These are phyloP conservation scores for Paratilapia polleni DNA, from an alignment of 2,113 vertebrate species.

Conservation along the genomic window DNA sequence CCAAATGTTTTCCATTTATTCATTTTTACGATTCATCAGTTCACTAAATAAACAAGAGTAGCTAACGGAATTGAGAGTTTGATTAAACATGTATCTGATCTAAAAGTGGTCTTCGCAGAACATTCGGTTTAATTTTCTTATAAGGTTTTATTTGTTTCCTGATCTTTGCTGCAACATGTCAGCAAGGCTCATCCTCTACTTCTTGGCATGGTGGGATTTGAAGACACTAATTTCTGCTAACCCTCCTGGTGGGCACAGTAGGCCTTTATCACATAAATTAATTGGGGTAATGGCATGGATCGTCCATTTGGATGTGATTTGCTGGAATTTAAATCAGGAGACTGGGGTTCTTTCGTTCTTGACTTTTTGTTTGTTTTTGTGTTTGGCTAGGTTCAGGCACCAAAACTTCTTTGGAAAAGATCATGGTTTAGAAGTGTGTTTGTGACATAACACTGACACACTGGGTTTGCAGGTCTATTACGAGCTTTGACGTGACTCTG, in stretches of 20 bases:
- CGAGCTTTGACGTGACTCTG: neutral
- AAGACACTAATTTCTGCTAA: neutral
- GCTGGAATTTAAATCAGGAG: too few species aligned
- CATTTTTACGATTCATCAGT: neutral
- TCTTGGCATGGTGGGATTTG: neutral
- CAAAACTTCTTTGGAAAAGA: neutral
- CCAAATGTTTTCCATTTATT: neutral
- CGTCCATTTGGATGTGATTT: too few species aligned
- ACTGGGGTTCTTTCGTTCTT: neutral
- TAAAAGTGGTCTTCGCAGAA: neutral
- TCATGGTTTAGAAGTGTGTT: neutral
- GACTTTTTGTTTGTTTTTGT: neutral
- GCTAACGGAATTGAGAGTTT: rapidly evolving
- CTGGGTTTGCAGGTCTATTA: neutral
- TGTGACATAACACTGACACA: neutral
- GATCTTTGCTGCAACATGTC: neutral
- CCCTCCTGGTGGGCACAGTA: neutral
- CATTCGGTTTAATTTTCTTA: neutral
- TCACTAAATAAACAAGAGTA: neutral
- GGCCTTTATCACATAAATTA: neutral
- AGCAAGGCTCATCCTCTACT: neutral
- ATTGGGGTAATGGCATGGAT: neutral
- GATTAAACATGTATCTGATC: neutral
- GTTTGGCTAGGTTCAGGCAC: neutral
- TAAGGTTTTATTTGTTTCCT: too few species aligned